Base-by-base conservation (phyloP, 1,140 invertebrate genomes). In the Laodelphax striatellus region DNA sequence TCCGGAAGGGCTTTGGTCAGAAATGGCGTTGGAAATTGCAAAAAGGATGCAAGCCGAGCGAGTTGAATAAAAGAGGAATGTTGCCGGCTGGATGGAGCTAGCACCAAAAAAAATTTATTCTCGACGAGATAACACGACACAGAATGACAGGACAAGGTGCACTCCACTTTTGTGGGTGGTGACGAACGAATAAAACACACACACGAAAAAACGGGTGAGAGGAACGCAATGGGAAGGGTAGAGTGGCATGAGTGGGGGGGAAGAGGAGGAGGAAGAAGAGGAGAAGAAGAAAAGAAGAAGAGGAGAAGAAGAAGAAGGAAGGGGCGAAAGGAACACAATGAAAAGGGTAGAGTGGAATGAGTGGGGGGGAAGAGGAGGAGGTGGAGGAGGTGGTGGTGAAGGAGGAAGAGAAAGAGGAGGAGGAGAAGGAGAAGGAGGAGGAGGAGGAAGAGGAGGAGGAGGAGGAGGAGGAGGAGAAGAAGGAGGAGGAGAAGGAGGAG, bases 221-320 rank as follows among this genome's bases (percentile, higher is more conserved):
- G 24, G 6, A 28, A 28, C 24, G 6, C 2, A 28, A 28, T 28
- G 6, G 24, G 6, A 28, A 28, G 24, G 6, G 24, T 28, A 28
- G 2, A 6, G 24, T 28, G 24, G 24, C 2, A n/a, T 4, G 24
- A 28, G 24, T 2, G 46, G 14, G n/a, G 46, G 8, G n/a, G 17
- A 43, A 52, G 52, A 57, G 55, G 54, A 41, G 55, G 46, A 62
- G 34, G 28, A 44, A 55, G 46, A 34, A n/a, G 21, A 57, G 42
- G 52, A 46, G 44, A 46, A 11, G 11, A 21, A 11, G 11, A 17
- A 6, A 17, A 21, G n/a, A 21, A 17, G 44, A 46, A 21, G 19
- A 21, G 11, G 44, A 46, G 44, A 46, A 21, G 19, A 21, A 46
- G 44, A 46, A 21, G 11, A 21, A 11, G 11, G 11, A 11, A 46